These are phyloP conservation scores for Atherinomorus stipes DNA, from an alignment of 2,113 vertebrate genomes.

Conservation along the genomic window DNA sequence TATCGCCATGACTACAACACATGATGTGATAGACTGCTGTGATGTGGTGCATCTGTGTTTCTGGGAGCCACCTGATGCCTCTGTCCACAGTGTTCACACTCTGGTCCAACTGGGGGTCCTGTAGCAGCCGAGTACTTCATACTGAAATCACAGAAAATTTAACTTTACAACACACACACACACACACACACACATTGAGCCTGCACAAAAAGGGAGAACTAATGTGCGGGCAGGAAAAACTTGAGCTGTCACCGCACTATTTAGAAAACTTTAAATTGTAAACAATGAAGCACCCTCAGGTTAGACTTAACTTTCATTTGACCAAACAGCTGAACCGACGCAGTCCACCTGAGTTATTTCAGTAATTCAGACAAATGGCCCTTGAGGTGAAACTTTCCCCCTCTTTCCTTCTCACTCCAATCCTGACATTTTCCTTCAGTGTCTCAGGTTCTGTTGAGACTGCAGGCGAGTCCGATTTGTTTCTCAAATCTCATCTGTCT, in stretches of 20 bases:
- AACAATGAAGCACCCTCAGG: background rate
- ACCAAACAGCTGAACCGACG: background rate
- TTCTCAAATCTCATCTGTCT: too few relatives aligned
- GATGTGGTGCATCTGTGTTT: background rate
- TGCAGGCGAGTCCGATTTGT: too few relatives aligned
- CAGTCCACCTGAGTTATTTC: too few relatives aligned
- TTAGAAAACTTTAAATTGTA: background rate
- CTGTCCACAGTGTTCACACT: slow-evolving; percentile 91
- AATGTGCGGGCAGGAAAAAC: too few relatives aligned
- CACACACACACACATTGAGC: background rate
- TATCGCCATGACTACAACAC: background rate
- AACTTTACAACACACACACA: background rate
- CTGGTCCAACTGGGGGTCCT: slow-evolving; percentile 85
- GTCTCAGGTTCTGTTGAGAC: too few relatives aligned
- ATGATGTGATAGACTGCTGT: background rate
- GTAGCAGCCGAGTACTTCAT: slow-evolving; percentile 89
- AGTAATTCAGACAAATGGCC: too few relatives aligned
- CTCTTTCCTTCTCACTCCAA: too few relatives aligned
- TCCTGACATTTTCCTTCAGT: too few relatives aligned
- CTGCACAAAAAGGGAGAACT: background rate
- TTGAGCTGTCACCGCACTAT: background rate
- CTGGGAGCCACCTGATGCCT: slow-evolving; percentile 85
- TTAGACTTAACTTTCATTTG: background rate
- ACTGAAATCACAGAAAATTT: slow-evolving; percentile 74
- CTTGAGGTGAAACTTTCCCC: too few relatives aligned